phyloP scores from a whole-genome alignment of 2,113 vertebrate genomes.

The Scytalopus superciliaris region DNA sequence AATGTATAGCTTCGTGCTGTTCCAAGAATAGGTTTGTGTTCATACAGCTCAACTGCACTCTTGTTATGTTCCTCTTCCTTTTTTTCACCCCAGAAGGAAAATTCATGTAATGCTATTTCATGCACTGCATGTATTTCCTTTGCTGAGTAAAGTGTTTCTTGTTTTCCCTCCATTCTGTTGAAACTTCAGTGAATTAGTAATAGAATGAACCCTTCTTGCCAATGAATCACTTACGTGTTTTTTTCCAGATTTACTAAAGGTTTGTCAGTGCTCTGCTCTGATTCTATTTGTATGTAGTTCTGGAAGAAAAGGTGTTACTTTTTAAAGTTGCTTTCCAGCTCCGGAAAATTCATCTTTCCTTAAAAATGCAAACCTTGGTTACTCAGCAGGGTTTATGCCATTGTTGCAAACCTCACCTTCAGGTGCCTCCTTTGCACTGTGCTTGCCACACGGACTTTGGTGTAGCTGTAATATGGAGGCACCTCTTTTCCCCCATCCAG shows the following conservation, averaged over 20 bases:
- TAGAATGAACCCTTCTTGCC: background rate
- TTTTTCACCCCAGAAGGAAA: background rate
- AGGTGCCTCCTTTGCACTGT: background rate
- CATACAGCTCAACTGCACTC: background rate
- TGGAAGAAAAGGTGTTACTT: background rate
- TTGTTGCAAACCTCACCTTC: background rate
- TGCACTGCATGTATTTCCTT: background rate
- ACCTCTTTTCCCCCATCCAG: background rate
- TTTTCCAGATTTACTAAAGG: background rate
- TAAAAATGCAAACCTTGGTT: background rate
- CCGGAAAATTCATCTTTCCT: background rate
- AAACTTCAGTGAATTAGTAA: background rate
- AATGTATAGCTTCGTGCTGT: background rate
- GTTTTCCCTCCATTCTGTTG: background rate
- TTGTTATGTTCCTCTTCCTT: background rate
- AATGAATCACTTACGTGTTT: rapidly evolving
- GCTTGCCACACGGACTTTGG: background rate
- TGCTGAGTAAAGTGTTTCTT: background rate
- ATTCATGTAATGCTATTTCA: background rate
- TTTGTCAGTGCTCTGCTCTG: background rate
- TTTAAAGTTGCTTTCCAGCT: background rate
- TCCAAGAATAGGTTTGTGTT: background rate
- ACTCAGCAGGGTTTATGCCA: background rate
- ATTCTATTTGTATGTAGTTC: background rate
- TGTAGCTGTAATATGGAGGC: background rate